Evolutionary conservation across 64 coral and sea anemone species (phyloP).

Genomic region (Montipora foliosa): DNA sequence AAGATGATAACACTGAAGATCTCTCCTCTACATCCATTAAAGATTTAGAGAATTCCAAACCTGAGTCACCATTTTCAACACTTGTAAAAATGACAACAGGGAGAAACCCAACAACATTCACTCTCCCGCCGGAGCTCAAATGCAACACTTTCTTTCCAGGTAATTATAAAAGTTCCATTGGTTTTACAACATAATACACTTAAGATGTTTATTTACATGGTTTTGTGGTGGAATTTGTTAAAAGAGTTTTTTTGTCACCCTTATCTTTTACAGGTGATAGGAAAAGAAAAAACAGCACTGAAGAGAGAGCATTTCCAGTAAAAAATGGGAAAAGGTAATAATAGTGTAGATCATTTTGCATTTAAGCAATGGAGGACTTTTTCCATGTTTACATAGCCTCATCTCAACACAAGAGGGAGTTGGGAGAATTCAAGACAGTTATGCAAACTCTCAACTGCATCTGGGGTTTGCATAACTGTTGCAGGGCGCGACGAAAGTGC

Average conservation of each 20-base stretch:
- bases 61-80: constrained; percentile 84
- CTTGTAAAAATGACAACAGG: constrained; percentile 98
- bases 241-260: not conserved
- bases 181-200: not conserved
- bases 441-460: no score
- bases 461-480: no score
- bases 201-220: not conserved
- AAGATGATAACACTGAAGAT: not conserved
- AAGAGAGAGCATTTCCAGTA: constrained; percentile 75
- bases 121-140: constrained; percentile 91
- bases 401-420: no score
- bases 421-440: no score
- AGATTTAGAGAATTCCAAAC: constrained; percentile 45
- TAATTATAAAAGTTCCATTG: not conserved
- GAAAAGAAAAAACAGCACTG: constrained; percentile 86
- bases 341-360: not conserved
- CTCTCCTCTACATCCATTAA: not conserved
- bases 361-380: no score
- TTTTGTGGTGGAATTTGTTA: not conserved
- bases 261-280: constrained; percentile 76
- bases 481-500: no score
- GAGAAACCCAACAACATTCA: constrained; percentile 97
- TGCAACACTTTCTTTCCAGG: constrained; percentile 98
- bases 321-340: constrained; percentile 84
- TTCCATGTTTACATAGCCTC: no score